Evolutionary conservation across 2,797 vertebrate species (phyloP).

Genomic region (Siniperca undulata): DNA sequence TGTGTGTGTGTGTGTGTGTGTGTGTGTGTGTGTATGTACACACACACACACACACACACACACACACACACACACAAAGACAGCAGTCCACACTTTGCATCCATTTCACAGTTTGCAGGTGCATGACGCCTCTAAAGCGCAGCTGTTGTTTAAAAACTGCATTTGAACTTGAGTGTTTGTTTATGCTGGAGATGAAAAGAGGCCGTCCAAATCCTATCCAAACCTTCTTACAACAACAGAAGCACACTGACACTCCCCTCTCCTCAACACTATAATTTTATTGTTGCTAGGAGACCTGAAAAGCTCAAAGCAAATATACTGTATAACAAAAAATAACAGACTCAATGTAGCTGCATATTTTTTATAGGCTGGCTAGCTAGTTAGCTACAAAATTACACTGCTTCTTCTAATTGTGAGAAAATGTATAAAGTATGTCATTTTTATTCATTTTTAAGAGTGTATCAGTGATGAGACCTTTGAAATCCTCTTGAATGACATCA

Average conservation of each 20-base stretch:
- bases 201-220: background rate
- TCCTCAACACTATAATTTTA: slow-evolving; percentile 36
- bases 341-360: background rate
- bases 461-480: background rate
- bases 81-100: background rate
- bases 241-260: slow-evolving; percentile 3
- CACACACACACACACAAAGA: no score
- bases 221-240: slow-evolving; percentile 10
- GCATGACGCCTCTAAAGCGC: background rate
- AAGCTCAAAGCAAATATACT: slow-evolving; percentile 23
- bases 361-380: no score
- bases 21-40: no score
- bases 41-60: no score
- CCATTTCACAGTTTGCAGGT: slow-evolving; percentile 6
- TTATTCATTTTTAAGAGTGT: background rate
- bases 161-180: slow-evolving; percentile 33
- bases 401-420: background rate
- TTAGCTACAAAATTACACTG: background rate
- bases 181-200: slow-evolving; percentile 3
- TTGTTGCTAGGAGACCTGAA: slow-evolving; percentile 69
- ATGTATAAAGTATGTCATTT: background rate
- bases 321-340: background rate
- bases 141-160: background rate
- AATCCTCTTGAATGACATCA: slow-evolving; percentile 20
- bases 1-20: no score